Evolutionary conservation across 2,113 vertebrate genomes (phyloP).

Genomic region (Gopherus evgoodei): DNA sequence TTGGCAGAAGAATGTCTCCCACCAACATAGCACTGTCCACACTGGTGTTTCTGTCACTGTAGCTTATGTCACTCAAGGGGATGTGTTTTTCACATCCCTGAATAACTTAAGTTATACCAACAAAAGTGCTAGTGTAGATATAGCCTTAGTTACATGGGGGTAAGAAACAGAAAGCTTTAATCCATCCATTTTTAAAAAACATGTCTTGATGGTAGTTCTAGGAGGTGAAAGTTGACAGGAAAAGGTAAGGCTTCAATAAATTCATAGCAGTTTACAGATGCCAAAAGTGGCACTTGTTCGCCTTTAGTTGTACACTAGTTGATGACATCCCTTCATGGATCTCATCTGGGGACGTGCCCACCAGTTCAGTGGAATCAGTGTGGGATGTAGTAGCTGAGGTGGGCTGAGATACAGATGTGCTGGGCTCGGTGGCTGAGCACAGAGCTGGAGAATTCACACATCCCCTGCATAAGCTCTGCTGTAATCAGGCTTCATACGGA

Average conservation of each 20-base stretch:
- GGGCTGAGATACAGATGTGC: slow-evolving; percentile 5
- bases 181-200: slow-evolving; percentile 17
- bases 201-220: slow-evolving; percentile 66
- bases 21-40: too few relatives aligned
- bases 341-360: background rate
- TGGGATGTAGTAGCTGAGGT: background rate
- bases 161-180: slow-evolving; percentile 30
- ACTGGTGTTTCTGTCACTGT: too few relatives aligned
- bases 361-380: background rate
- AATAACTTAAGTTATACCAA: too few relatives aligned
- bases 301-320: slow-evolving; percentile 26
- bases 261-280: slow-evolving; percentile 40
- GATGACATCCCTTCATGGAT: background rate
- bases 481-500: background rate
- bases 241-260: slow-evolving; percentile 37
- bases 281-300: slow-evolving; percentile 27
- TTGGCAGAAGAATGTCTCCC: too few relatives aligned
- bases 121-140: too few relatives aligned
- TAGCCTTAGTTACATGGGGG: background rate
- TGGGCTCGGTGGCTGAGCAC: slow-evolving; percentile 50
- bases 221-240: slow-evolving; percentile 24
- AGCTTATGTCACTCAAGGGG: too few relatives aligned
- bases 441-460: slow-evolving; percentile 41
- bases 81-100: too few relatives aligned
- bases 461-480: slow-evolving; percentile 17